Percentiles rank a stretch among this genome's conserved stretches.
These are phyloP conservation scores for Megathymus violae DNA, from an alignment of 1,140 invertebrate genomes.

Conservation along the genomic window DNA sequence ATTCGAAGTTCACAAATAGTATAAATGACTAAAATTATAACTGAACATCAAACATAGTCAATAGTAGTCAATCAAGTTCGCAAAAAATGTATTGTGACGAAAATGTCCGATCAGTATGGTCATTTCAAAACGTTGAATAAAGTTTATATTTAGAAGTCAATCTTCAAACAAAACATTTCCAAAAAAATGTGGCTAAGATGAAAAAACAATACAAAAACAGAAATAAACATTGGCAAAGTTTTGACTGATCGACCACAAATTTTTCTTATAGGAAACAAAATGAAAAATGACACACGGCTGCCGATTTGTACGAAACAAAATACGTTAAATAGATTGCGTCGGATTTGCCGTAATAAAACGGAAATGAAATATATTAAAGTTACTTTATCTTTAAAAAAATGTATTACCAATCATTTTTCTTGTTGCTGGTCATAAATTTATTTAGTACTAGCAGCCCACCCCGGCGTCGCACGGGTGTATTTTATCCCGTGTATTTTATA, in stretches of 20 bases:
- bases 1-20: conserved; percentile 14
- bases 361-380: conserved; percentile 3
- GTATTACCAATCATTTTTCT: not conserved
- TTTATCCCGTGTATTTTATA: no score
- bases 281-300: conserved; percentile 13
- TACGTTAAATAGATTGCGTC: conserved; percentile 29
- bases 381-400: not conserved
- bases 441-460: no score
- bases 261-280: conserved; percentile 40
- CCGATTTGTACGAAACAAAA: conserved; percentile 22
- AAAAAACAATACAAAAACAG: conserved; percentile 37
- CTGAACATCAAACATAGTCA: conserved; percentile 12
- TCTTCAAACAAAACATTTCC: conserved; percentile 7
- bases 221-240: conserved; percentile 39
- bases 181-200: conserved; percentile 35
- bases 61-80: conserved; percentile 14
- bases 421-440: no score
- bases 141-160: conserved; percentile 3
- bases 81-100: conserved; percentile 3
- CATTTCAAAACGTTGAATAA: conserved; percentile 1
- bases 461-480: no score
- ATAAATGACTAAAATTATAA: conserved; percentile 19
- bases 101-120: conserved; percentile 4
- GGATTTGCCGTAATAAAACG: conserved; percentile 2
- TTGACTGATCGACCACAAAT: conserved; percentile 51